Evolutionary conservation across 2,888 invertebrate species (phyloP), one percentile per base, ranked within the genome.

Genomic region (Drosophila neoperkinsi): DNA sequence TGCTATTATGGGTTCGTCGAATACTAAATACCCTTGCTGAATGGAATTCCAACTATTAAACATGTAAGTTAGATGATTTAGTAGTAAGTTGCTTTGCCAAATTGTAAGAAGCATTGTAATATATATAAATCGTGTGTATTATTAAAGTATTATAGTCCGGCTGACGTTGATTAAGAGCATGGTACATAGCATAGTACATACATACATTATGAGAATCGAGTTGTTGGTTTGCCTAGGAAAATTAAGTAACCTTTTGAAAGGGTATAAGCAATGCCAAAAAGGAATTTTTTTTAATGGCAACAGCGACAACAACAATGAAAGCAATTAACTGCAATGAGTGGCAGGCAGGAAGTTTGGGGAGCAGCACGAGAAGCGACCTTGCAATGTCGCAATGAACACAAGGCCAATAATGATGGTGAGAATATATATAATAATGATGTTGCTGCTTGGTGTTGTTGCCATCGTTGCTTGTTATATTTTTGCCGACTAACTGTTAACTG

Each of bases 301-400:
- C 53, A 61, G 46, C 68, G 60, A 57, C 67, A 65, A 43, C 65
- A 36, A 75, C 74, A 84, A 89, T 84, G 75, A 67, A 38, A 38
- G 65, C 80, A 90, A 78, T 88, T 78, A 84, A 67, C 69, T 77
- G 73, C 59, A 74, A 51, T 82, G 75, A 79, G 60, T 74, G 79
- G 73, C 81, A 74, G 86, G 86, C 85, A 90, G 81, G 73, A 77
- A 68, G 85, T 74, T 86, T 75, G 80, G 77, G 80, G 58, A 70
- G 68, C 71, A 63, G 71, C 80, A 70, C 34, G 71, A 59, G 76
- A 53, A 51, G 79, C 90, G 85, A 86, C 90, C 85, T 86, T 86
- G 85, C 90, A 84, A 84, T 84, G 84, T 88, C 84, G 83, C 84
- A 78, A 71, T 51, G 74, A 52, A 49, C 41, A 59, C 65, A 76